Percentiles rank a stretch among this genome's conserved stretches.
Evolutionary conservation across 2,113 vertebrate species (phyloP).

Genomic region (Cranoglanis bouderius): DNA sequence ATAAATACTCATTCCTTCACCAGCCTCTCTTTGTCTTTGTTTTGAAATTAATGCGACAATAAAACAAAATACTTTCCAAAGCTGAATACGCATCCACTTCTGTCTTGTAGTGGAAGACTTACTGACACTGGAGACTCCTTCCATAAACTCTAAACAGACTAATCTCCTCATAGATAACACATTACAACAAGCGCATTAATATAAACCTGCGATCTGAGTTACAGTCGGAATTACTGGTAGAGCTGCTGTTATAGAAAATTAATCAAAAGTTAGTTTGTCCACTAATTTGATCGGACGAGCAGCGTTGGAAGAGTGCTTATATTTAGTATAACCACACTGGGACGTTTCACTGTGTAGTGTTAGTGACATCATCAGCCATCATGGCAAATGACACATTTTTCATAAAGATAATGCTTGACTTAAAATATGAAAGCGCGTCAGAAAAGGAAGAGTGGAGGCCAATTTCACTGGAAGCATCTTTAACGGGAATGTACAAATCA

Average conservation of each 20-base stretch:
- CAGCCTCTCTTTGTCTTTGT: neutral
- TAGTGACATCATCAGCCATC: neutral
- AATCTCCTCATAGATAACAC: neutral
- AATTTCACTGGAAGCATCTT: too few relatives aligned
- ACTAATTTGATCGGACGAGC: neutral
- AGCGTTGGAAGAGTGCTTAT: too few relatives aligned
- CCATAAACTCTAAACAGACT: neutral
- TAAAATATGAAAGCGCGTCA: neutral
- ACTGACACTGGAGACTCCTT: neutral
- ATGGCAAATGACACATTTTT: too few relatives aligned
- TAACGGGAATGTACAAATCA: too few relatives aligned
- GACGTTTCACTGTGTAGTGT: neutral
- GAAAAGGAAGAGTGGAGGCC: too few relatives aligned
- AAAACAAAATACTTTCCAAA: neutral
- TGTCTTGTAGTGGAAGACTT: neutral
- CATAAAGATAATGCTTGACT: neutral
- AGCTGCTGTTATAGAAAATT: neutral
- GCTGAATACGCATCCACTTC: neutral
- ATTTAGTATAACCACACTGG: neutral
- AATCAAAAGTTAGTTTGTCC: neutral
- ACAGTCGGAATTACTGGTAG: neutral
- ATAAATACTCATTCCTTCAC: neutral
- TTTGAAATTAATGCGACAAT: neutral
- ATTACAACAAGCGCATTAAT: neutral
- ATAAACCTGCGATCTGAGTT: neutral